Base-by-base conservation (phyloP, 2,888 invertebrate genomes). In the Eupithecia tripunctaria region DNA sequence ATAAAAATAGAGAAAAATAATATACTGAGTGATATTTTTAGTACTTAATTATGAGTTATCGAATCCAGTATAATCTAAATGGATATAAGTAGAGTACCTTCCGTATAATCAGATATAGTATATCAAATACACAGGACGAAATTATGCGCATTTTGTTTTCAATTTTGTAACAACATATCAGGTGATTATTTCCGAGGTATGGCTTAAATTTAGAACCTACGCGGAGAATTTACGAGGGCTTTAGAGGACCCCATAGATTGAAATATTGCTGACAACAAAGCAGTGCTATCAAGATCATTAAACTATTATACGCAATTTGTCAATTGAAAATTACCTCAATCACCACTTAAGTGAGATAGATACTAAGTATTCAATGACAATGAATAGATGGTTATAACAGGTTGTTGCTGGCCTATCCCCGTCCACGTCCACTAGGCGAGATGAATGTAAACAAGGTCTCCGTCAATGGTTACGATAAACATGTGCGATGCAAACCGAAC, bases 341-440 rank as follows among this genome's bases (percentile, higher is more conserved):
- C 62, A 65, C 32, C 25, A 14, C 38, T 7, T 38, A 21, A 21
- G 8, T n/a, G 21, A 38, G 38, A 36, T 56, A 25, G 2, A 41
- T 73, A 68, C 29, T 21, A 43, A 64, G 38, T 71, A 66, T 43
- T 59, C 62, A 67, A 67, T 68, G 71, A 65, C 70, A 65, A 51
- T 43, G 32, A 71, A 68, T 66, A 18, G 51, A 59, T 67, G 56
- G 62, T 69, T 67, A 74, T 68, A 67, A 56, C 71, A 63, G 63
- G 74, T 38, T 74, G 36, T 36, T 36, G 21, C 64, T 38, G 25
- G 27, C 62, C 29, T 32, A 47, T 15, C 25, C 36, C 68, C 59
- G 51, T 41, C 66, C 25, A 63, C n/a, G 62, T 67, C 67, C 71
- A 71, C 63, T 69, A 56, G 18, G 29, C 60, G 59, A 66, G 67